Base-by-base conservation (phyloP, 1,140 invertebrate genomes). In the Neodiprion pinetum region DNA sequence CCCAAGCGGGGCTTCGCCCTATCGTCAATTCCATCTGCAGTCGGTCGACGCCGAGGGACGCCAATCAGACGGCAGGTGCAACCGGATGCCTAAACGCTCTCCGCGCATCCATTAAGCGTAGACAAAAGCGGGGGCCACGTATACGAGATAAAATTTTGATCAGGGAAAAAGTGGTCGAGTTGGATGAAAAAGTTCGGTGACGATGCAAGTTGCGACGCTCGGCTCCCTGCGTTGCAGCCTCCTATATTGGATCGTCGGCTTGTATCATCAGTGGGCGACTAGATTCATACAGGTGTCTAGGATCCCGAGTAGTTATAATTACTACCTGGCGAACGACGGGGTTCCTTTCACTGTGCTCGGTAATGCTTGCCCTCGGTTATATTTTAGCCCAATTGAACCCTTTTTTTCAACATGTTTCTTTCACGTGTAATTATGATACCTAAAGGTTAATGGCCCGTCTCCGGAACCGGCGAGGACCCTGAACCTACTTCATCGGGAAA, bases 51-150 rank as follows among this genome's bases (percentile, higher is more conserved):
- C 53, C 53, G 53, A 61, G 53, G 53, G 53, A 61, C 53, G 53
- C 53, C 53, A 61, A 61, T 61, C 53, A 9, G 53, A 61, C 53
- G 53, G 53, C 53, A 61, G 53, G 53, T 61, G 53, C n/a, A 61
- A 17, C 9, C 53, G 53, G 53, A 17, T 61, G 7, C 53, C 53
- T 61, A 61, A 61, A 61, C 53, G 53, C 53, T 61, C 28, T 40
- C 0, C 53, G 53, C 53, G 53, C 53, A 61, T 61, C 53, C 53
- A 61, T 61, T 61, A 61, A 61, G 14, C 7, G 53, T 61, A 61
- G 53, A 61, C 53, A 61, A 61, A 61, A 61, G 53, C 53, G n/a
- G 8, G n/a, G 11, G 5, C 53, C 9, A 61, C 11, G 53, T 9
- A 17, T 17, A 9, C 53, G 53, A 61, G 53, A 61, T 61, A 5